Conservation (phyloP, 2,797 vertebrate species). For the Gadopsis marmoratus region DNA sequence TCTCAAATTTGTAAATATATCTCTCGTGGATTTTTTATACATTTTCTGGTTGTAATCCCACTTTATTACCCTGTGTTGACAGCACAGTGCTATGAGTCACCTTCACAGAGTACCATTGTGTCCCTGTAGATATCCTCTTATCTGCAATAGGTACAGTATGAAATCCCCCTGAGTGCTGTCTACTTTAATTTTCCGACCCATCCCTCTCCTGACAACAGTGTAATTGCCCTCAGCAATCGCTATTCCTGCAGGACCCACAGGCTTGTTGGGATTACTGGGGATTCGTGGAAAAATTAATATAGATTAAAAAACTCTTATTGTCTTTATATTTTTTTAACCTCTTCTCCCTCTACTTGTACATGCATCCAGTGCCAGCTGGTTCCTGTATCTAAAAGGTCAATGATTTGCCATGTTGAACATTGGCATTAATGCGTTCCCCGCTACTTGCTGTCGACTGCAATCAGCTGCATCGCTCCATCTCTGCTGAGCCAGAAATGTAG, state of each 20-base stretch:
- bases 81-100: conserved; percentile 48
- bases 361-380: conserved; percentile 12
- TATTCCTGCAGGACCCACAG: conserved; percentile 1
- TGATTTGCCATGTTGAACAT: conserved; percentile 53
- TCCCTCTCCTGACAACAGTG: conserved; percentile 35
- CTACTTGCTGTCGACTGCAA: conserved; percentile 58
- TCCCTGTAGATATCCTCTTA: conserved; percentile 47
- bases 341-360: not conserved
- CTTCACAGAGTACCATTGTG: conserved; percentile 45
- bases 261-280: conserved; percentile 2
- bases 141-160: conserved; percentile 31
- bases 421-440: conserved; percentile 57
- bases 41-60: conserved; percentile 14
- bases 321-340: not conserved
- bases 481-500: conserved; percentile 52
- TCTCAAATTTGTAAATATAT: not conserved
- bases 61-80: conserved; percentile 10
- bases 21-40: not conserved
- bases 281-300: conserved; percentile 26
- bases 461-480: conserved; percentile 61
- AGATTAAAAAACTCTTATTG: not conserved
- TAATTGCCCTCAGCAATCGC: conserved; percentile 42
- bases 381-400: conserved; percentile 52
- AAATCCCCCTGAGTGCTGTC: conserved; percentile 34
- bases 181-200: conserved; percentile 27